Evolutionary conservation across 2,797 vertebrate species (phyloP), one percentile per base, ranked within the genome.

Genomic region (Carapus acus): DNA sequence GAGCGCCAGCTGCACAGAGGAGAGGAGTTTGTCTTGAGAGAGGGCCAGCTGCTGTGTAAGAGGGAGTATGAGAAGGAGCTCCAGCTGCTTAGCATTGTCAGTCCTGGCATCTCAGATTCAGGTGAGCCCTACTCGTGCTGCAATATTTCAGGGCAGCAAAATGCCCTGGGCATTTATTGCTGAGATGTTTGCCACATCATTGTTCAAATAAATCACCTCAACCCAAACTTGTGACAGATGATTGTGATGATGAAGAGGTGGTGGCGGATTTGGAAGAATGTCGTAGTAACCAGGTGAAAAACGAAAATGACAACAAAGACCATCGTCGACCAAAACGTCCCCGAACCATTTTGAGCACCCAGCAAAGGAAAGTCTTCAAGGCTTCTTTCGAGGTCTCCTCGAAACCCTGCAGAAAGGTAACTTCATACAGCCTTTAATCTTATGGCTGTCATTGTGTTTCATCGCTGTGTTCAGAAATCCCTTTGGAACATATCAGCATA

Each of bases 381-480:
- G 93, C 93, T 2, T 97, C 94, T 7, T 96, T 96, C 1, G 93
- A 96, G 68, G 93, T 97, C 7, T 97, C 94, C 31, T 94, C 93
- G 55, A 97, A 96, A 77, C 94, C 94, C 56, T 96, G 94, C 77
- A 87, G 93, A 54, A 96, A 96, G 90, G 94, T 95, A 5, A 65
- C 31, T 13, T 3, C 31, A 33, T 2, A 36, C 34, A n/a, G 13
- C 8, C 14, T 36, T 7, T 15, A 15, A 4, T 36, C 34, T 36
- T 36, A n/a, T n/a, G n/a, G n/a, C n/a, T n/a, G n/a, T n/a, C n/a
- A n/a, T n/a, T n/a, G n/a, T n/a, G n/a, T n/a, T n/a, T n/a, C n/a
- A n/a, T n/a, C n/a, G n/a, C n/a, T n/a, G n/a, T n/a, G n/a, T n/a
- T n/a, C n/a, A n/a, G n/a, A n/a, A n/a, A n/a, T n/a, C n/a, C n/a